Base-by-base conservation (phyloP, 2,113 vertebrate species). In the Ictalurus furcatus region DNA sequence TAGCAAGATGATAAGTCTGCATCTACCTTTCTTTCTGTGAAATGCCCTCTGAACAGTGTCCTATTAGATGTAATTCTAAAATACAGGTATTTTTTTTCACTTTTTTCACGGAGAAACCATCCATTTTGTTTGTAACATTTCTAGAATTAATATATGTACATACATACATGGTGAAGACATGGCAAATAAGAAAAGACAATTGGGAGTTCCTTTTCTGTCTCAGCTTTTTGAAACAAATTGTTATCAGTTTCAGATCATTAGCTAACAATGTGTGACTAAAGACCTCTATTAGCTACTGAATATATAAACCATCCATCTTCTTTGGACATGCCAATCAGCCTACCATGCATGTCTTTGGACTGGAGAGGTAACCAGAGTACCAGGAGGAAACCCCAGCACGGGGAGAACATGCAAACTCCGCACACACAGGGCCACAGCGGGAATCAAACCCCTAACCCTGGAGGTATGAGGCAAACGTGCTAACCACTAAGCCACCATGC, bases 251-350 rank as follows among this genome's bases (percentile, higher is more conserved):
- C 63, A 79, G 86, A 12, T 34, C n/a, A 79, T 52, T 56, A 69
- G 61, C 44, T 58, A 71, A 82, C 28, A 7, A 71, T 28, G 78
- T 23, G 21, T 67, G 19, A 37, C 65, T 86, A 71, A 82, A 82
- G 63, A 86, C 30, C n/a, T 37, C 37, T 58, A 67, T 88, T 86
- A 78, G 34, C 58, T 59, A 19, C 8, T 89, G 56, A 82, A 78
- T 86, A 52, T 8, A 21, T n/a, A 21, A 2, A 28, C 34, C 19
- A 40, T 34, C 34, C 34, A 34, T 34, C 34, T 34, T 34, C 34
- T 34, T 34, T 34, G 34, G 34, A 34, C 34, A 34, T 34, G 34
- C 34, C 34, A 34, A 34, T 34, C 34, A 34, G 34, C 34, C 34
- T 34, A 34, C 34, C 34, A 34, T 34, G 34, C 34, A 34, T 34